A percentile compares a stretch with the other conserved stretches of the same genome.
These are phyloP conservation scores for Cheilosia vernalis DNA, from an alignment of 2,888 invertebrate genomes.

Conservation along the genomic window DNA sequence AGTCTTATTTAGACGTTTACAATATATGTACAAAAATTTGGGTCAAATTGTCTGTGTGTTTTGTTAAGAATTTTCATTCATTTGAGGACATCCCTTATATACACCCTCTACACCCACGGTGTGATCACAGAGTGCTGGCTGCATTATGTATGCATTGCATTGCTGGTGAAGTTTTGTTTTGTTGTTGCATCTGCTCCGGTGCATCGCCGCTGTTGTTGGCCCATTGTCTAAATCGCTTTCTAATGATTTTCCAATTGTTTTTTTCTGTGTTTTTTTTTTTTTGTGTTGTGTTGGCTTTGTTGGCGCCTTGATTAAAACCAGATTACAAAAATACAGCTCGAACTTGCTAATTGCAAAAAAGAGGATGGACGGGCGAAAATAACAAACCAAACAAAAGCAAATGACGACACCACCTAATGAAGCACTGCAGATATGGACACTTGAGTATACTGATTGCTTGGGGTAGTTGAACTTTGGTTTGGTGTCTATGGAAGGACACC, in stretches of 20 bases:
- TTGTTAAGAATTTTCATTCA: constrained; percentile 53
- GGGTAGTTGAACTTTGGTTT: constrained; percentile 49
- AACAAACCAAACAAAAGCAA: constrained; percentile 26
- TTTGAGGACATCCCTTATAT: constrained; percentile 11
- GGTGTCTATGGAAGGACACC: not conserved
- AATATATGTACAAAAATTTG: constrained; percentile 62
- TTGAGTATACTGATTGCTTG: constrained; percentile 54
- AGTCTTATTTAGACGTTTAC: constrained; percentile 66
- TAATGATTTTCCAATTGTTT: constrained; percentile 73
- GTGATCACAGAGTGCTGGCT: constrained; percentile 19
- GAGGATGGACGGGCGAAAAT: not conserved
- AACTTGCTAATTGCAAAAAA: constrained; percentile 70
- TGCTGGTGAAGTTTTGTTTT: constrained; percentile 34
- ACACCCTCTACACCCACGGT: constrained; percentile 3
- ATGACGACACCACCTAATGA: constrained; percentile 68
- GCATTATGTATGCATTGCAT: constrained; percentile 64
- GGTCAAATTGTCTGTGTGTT: constrained; percentile 72
- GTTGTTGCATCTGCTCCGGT: constrained; percentile 31
- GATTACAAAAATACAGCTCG: constrained; percentile 55
- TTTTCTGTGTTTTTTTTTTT: constrained; percentile 50
- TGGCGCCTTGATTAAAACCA: constrained; percentile 67
- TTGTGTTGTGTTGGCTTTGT: constrained; percentile 25
- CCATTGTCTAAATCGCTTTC: constrained; percentile 75
- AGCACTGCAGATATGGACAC: constrained; percentile 66
- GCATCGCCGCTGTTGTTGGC: constrained; percentile 47